Evolutionary conservation across 2,113 vertebrate species (phyloP).

Genomic region (Anguilla rostrata): DNA sequence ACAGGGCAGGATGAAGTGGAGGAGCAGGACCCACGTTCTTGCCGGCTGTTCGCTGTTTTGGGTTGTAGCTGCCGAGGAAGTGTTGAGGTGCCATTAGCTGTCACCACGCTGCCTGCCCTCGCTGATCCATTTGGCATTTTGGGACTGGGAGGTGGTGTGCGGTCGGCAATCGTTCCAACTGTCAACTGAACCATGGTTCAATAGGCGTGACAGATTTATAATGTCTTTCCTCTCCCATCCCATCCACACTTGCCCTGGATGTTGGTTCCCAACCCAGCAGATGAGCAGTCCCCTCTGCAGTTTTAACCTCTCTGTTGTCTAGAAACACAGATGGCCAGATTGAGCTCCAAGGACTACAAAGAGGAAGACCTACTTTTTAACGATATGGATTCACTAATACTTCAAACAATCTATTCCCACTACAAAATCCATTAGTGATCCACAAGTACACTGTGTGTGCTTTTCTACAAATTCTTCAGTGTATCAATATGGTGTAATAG

Average conservation of each 20-base stretch:
- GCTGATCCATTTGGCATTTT: constrained; percentile 61
- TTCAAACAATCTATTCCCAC: constrained; percentile 35
- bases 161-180: constrained; percentile 48
- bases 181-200: constrained; percentile 68
- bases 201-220: constrained; percentile 44
- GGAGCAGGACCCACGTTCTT: constrained; percentile 65
- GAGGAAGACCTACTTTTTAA: constrained; percentile 48
- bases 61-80: constrained; percentile 45
- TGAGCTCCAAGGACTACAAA: neutral
- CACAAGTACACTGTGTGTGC: constrained; percentile 40
- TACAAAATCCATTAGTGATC: constrained; percentile 49
- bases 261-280: constrained; percentile 1
- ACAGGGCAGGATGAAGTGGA: constrained; percentile 67
- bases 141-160: constrained; percentile 49
- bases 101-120: constrained; percentile 31
- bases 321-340: constrained; percentile 22
- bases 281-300: constrained; percentile 41
- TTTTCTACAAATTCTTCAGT: constrained; percentile 58
- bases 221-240: constrained; percentile 39
- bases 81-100: constrained; percentile 38
- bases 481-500: constrained; percentile 57
- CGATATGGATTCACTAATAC: constrained; percentile 38
- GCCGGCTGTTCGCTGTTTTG: constrained; percentile 45
- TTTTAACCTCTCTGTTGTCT: constrained; percentile 44
- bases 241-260: constrained; percentile 16